These are phyloP conservation scores for Globodera ellingtonae DNA, from an alignment of 1,140 invertebrate species.

Conservation along the genomic window DNA sequence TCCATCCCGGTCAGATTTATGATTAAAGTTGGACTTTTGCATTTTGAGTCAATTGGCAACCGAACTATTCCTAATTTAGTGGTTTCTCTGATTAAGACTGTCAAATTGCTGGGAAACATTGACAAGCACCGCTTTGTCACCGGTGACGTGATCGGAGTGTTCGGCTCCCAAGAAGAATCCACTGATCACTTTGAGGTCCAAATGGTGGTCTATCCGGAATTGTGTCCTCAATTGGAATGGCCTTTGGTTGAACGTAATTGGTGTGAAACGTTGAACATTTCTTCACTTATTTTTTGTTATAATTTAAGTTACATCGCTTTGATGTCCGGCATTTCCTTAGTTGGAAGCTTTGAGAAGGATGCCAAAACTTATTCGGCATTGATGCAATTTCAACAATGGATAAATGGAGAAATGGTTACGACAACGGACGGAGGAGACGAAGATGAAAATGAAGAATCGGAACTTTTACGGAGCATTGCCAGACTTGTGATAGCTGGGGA, in stretches of 20 bases:
- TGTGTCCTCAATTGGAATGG: conserved; percentile 43
- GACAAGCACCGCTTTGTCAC: conserved; percentile 42
- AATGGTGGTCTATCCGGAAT: conserved; percentile 30
- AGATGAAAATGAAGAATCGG: conserved; percentile 9
- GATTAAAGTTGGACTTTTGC: conserved; percentile 26
- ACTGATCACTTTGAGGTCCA: conserved; percentile 39
- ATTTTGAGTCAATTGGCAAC: too few species aligned
- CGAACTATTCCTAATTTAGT: background rate
- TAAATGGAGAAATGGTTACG: conserved; percentile 19
- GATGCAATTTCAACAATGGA: conserved; percentile 36
- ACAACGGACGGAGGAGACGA: conserved; percentile 25
- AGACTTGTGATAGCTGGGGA: conserved; percentile 47
- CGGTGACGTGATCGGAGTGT: conserved; percentile 44
- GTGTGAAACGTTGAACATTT: conserved; percentile 12
- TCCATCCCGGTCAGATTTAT: background rate
- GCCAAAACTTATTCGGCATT: conserved; percentile 26
- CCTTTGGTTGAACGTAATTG: conserved; percentile 41
- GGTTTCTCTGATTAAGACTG: conserved; percentile 7
- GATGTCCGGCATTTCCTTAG: conserved; percentile 40
- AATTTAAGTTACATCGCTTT: conserved; percentile 44
- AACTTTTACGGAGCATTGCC: conserved; percentile 14
- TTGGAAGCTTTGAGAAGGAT: conserved; percentile 25
- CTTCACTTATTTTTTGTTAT: background rate
- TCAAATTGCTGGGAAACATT: conserved; percentile 39
- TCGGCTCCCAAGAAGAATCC: conserved; percentile 20